These are phyloP conservation scores for Cheilosia grossa DNA, from an alignment of 2,888 invertebrate genomes.

Conservation along the genomic window DNA sequence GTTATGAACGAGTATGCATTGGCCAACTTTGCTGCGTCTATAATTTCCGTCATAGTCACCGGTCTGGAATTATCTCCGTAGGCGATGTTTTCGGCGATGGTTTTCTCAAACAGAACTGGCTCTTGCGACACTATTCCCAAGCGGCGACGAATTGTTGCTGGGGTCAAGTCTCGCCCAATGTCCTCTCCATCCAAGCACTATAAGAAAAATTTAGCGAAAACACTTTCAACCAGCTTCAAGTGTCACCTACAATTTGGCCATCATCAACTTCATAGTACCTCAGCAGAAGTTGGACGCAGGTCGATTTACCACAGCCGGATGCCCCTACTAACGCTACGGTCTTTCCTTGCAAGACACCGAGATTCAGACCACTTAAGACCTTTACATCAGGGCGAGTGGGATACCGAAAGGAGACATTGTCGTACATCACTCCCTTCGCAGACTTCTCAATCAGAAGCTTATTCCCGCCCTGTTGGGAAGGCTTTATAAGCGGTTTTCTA, in stretches of 20 bases:
- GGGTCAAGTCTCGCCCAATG: conserved; percentile 88
- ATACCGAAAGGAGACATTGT: conserved; percentile 89
- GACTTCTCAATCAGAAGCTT: conserved; percentile 25
- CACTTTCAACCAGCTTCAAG: too few relatives aligned
- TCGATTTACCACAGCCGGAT: conserved; percentile 93
- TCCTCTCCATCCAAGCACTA: conserved; percentile 89
- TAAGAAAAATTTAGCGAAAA: conserved; percentile 82
- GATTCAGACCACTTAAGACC: conserved; percentile 88
- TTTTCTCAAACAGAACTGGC: conserved; percentile 90
- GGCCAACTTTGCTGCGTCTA: conserved; percentile 87
- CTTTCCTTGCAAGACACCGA: conserved; percentile 87
- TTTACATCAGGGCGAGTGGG: conserved; percentile 89
- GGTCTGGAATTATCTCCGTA: conserved; percentile 89
- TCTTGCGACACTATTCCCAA: conserved; percentile 92
- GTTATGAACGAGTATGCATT: conserved; percentile 90
- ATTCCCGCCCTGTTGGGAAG: conserved; percentile 83
- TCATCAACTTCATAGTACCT: conserved; percentile 90
- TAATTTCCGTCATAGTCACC: conserved; percentile 87
- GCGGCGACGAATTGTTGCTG: conserved; percentile 87
- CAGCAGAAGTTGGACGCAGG: conserved; percentile 90
- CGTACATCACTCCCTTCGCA: conserved; percentile 82
- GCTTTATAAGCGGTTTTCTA: conserved; percentile 85
- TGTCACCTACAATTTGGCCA: conserved; percentile 84
- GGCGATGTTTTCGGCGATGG: conserved; percentile 91
- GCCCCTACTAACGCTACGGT: conserved; percentile 90